Percentiles rank a stretch among this genome's conserved stretches.
Evolutionary conservation across 2,888 invertebrate genomes (phyloP).

Genomic region (Sicus ferrugineus): DNA sequence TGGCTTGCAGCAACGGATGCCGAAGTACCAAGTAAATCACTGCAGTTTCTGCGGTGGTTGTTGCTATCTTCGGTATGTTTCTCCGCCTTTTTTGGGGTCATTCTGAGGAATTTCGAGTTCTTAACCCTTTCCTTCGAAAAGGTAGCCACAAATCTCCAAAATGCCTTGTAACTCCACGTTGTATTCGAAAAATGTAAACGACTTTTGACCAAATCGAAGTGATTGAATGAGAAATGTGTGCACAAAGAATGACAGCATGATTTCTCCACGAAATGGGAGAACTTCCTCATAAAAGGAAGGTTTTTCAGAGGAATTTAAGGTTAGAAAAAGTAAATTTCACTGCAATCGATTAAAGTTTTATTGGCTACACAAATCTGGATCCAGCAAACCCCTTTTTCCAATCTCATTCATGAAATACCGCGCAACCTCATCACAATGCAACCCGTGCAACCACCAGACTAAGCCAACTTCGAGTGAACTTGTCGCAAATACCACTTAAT

Average conservation of each 20-base stretch:
- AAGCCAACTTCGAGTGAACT: too few relatives aligned
- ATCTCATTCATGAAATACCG: too few relatives aligned
- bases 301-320: too few relatives aligned
- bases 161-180: background rate
- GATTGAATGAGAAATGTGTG: background rate
- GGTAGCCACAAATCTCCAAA: slow-evolving; percentile 9
- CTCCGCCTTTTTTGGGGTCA: slow-evolving; percentile 10
- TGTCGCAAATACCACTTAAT: background rate
- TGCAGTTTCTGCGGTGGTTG: background rate
- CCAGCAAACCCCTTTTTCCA: too few relatives aligned
- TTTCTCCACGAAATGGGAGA: background rate
- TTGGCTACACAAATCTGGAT: too few relatives aligned
- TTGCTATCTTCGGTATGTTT: background rate
- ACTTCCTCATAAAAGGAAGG: too few relatives aligned
- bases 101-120: slow-evolving; percentile 5
- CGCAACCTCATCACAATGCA: too few relatives aligned
- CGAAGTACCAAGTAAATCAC: too few relatives aligned
- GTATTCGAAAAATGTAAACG: slow-evolving; percentile 18
- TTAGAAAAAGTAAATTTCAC: too few relatives aligned
- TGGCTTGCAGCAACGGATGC: background rate
- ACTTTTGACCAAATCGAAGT: slow-evolving; percentile 22
- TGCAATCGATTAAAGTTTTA: too few relatives aligned
- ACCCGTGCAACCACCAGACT: too few relatives aligned
- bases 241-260: too few relatives aligned
- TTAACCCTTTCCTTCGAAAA: background rate